A percentile compares a stretch with the other conserved stretches of the same genome.
Conservation (phyloP, 2,797 vertebrate species). For the Steatocranus sp. region DNA sequence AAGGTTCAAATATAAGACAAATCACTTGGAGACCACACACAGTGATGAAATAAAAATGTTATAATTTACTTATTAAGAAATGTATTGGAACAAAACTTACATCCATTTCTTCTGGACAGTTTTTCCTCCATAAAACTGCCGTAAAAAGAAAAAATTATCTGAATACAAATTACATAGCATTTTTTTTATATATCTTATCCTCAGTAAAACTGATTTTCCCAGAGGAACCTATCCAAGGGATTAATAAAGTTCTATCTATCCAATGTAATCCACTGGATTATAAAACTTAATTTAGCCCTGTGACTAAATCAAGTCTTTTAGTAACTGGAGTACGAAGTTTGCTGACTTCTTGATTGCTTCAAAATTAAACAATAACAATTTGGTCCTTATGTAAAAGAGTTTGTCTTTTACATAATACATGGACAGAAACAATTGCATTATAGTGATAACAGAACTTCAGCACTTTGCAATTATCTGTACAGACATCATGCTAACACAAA, state of each 20-base stretch:
- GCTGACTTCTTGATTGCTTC: neutral
- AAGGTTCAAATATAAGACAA: neutral
- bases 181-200: neutral
- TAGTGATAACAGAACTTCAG: neutral
- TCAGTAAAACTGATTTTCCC: neutral
- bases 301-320: neutral
- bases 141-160: neutral
- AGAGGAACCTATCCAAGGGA: neutral
- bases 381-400: neutral
- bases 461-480: neutral
- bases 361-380: neutral
- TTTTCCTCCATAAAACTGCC: neutral
- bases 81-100: neutral
- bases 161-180: neutral
- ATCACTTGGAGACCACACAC: neutral
- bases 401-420: no score
- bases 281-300: neutral
- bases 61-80: neutral
- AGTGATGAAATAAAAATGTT: neutral
- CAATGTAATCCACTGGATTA: neutral
- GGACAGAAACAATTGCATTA: neutral
- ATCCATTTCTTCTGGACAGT: neutral
- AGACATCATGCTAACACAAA: neutral
- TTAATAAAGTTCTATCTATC: neutral
- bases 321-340: neutral